Base-by-base conservation (phyloP, 1,140 invertebrate genomes). In the Camponotus vicinus region DNA sequence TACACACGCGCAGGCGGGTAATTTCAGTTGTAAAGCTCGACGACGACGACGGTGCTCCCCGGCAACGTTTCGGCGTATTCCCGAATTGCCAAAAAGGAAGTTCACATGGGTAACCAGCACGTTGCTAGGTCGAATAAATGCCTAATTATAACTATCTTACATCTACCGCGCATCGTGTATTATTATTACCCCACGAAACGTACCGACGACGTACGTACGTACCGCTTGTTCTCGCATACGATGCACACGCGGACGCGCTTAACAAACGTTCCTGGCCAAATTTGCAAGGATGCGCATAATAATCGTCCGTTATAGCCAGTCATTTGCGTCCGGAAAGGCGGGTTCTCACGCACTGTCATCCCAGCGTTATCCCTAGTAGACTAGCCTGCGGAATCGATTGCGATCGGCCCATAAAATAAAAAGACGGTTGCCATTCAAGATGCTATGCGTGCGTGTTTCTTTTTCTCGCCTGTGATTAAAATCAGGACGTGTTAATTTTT, bases 81-180 rank as follows among this genome's bases (percentile, higher is more conserved):
- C 92, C 84, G 93, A 94, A 94, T 83, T 91, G 91, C 88, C 89
- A 42, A 79, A 84, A 92, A 94, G 93, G 94, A 95, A 94, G 93
- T 95, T 94, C 94, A 95, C 94, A 94, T 95, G 94, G 92, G 92
- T 95, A 94, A 89, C 92, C 90, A 89, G 93, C 91, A 92, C 92
- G 92, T 93, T 93, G 93, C 94, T 95, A 95, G 94, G 93, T 92
- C 91, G 92, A 91, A 93, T 92, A 90, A 91, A 90, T 87, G 90
- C 93, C 93, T 95, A 95, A 95, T 95, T 95, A 94, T 93, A 94
- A 94, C 93, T 95, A 94, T 95, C 94, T 94, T 93, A 92, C 93
- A 95, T 94, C 94, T 94, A 93, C 91, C 85, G 89, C 85, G 89
- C 75, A 64, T 91, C 82, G 92, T 94, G 93, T 52, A 52, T 52